Base-by-base conservation (phyloP, 1,140 invertebrate species). In the Berghia stephanieae region DNA sequence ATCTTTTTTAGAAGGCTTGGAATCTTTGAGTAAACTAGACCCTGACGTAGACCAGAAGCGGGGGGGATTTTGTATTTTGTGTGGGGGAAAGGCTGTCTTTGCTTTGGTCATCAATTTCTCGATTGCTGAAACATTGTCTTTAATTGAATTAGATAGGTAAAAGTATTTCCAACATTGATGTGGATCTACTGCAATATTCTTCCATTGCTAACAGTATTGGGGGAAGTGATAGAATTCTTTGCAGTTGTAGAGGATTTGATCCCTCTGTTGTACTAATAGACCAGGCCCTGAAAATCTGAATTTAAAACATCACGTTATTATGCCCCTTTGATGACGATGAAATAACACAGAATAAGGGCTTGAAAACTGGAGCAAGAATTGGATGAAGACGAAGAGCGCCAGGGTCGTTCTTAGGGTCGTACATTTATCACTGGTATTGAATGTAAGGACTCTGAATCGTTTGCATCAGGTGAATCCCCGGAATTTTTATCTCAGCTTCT, bases 81-180 rank as follows among this genome's bases (percentile, higher is more conserved):
- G 70, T 10, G 2, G 34, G 40, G 31, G 46, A 72, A 55, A n/a
- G n/a, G n/a, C 1, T 72, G 70, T 55, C 49, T 42, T n/a, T 16
- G 16, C 8, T 27, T 21, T 8, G 36, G n/a, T 75, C 72, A 34
- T 3, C 55, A 16, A 5, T 63, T 73, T 49, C 13, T 31, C 2
- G 57, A 18, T 38, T 38, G 36, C 57, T 10, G 16, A 27, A 44
- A 52, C 52, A 75, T 8, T 38, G 55, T 63, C 34, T 75, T 75
- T 75, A 44, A 49, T 73, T 34, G 55, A 46, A 38, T 46, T 42
- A 67, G 74, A 44, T 43, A n/a, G n/a, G n/a, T n/a, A n/a, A n/a
- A n/a, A n/a, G n/a, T n/a, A n/a, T n/a, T n/a, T n/a, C n/a, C n/a
- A n/a, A n/a, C n/a, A n/a, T n/a, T n/a, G n/a, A n/a, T n/a, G n/a